Base-by-base conservation (phyloP, 2,113 vertebrate genomes). In the Sialia sialis region DNA sequence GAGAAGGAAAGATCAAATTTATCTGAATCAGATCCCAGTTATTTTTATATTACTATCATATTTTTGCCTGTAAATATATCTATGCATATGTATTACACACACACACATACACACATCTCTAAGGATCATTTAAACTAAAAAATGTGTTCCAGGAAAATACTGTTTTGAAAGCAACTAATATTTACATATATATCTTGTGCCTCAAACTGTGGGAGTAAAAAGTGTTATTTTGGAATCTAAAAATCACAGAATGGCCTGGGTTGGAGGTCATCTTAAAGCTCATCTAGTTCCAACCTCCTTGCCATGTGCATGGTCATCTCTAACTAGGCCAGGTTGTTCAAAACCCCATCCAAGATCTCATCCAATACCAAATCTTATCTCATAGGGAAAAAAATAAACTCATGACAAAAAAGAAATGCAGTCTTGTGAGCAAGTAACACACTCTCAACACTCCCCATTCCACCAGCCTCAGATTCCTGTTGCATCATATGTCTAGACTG, bases 361-460 rank as follows among this genome's bases (percentile, higher is more conserved):
- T 13, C 14, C 4, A 41, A 13, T 12, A 39, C 6, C 11, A 39
- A 41, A 11, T 4, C 9, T 39, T 34, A 30, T 2, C 15, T 38
- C 59, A 43, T 2, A 16, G 16, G 13, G 7, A 14, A 16, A 64
- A 64, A 43, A n/a, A 43, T 2, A 66, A 27, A 19, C 22, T 60
- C 29, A 22, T 34, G 20, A 20, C 11, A 54, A 18, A 44, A 66
- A 30, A 21, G 2, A 54, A 75, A 22, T 16, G 8, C 9, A 29
- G 20, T n/a, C 5, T 25, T 44, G 25, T 34, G 29, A 75, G 11
- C 13, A 52, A 52, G 5, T 29, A 36, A 29, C 13, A 44, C 10
- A 6, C 6, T 72, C 7, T 16, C 7, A 49, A 34, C 5, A 8
- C 5, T 3, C 2, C 3, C 4, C 9, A 44, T 58, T 62, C n/a